Conservation (phyloP, 2,797 vertebrate genomes). For the Lemur catta region DNA sequence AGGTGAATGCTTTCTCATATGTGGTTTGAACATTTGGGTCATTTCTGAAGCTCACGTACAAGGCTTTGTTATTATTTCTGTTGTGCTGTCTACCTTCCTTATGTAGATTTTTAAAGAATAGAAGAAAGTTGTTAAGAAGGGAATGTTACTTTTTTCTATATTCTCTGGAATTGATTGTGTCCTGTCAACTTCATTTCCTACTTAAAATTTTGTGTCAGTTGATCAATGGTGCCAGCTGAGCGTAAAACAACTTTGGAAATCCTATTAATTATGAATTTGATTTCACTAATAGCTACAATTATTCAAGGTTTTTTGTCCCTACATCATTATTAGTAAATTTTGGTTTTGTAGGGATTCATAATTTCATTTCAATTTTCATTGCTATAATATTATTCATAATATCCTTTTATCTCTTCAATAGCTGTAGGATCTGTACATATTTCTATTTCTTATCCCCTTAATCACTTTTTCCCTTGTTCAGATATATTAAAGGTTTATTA, state of each 20-base stretch:
- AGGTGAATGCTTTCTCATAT: background rate
- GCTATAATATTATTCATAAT: background rate
- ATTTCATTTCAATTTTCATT: background rate
- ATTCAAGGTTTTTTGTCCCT: background rate
- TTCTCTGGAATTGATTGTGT: background rate
- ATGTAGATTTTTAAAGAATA: background rate
- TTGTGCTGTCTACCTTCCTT: background rate
- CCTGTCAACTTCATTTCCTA: background rate
- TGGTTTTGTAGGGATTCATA: background rate
- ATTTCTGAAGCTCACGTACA: background rate
- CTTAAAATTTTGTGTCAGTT: background rate
- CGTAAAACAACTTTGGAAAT: background rate
- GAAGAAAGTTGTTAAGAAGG: background rate
- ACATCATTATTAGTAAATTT: background rate
- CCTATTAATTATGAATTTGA: background rate
- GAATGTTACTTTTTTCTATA: background rate
- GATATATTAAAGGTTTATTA: background rate
- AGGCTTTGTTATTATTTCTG: background rate
- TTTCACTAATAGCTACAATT: background rate
- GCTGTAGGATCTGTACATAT: accelerated
- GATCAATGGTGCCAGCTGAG: background rate
- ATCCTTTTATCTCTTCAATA: background rate
- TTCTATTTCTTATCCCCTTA: background rate
- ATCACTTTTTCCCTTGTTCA: background rate
- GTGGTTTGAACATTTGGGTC: background rate